Conservation (phyloP, 30 jellyfish, hydroid and myxozoan species). For the Turritopsis rubra region DNA sequence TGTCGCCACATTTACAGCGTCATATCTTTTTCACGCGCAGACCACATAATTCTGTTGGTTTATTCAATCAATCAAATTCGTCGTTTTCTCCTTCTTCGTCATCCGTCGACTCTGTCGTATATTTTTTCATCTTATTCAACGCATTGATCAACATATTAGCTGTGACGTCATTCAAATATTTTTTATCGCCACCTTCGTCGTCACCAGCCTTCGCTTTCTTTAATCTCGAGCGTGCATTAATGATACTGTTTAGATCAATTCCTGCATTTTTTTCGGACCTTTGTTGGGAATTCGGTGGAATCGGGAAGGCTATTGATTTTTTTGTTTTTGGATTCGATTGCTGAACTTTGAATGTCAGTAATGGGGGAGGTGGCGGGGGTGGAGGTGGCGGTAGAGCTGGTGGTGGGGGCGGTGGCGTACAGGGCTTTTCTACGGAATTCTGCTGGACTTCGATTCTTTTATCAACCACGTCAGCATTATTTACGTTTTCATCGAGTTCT, state of each 20-base stretch:
- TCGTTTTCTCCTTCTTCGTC: conserved; percentile 46
- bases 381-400: conserved; percentile 53
- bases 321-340: background rate
- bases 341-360: background rate
- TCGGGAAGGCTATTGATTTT: background rate
- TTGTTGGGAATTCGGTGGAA: conserved; percentile 4
- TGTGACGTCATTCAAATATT: conserved; percentile 37
- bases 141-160: conserved; percentile 57
- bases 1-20: too few species aligned
- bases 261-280: background rate
- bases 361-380: conserved; percentile 47
- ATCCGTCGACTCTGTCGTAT: conserved; percentile 62
- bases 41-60: background rate
- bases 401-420: conserved; percentile 59
- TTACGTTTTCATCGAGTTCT: conserved; percentile 11
- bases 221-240: conserved; percentile 56
- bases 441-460: background rate
- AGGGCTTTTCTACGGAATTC: conserved; percentile 47
- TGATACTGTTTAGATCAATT: conserved; percentile 45
- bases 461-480: background rate
- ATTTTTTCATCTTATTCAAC: conserved; percentile 61
- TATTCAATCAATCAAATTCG: conserved; percentile 15
- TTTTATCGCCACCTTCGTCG: conserved; percentile 15
- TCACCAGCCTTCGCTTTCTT: conserved; percentile 46
- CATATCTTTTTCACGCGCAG: background rate